phyloP scores from a whole-genome alignment of 2,113 vertebrate genomes.

The Steatornis caripensis region DNA sequence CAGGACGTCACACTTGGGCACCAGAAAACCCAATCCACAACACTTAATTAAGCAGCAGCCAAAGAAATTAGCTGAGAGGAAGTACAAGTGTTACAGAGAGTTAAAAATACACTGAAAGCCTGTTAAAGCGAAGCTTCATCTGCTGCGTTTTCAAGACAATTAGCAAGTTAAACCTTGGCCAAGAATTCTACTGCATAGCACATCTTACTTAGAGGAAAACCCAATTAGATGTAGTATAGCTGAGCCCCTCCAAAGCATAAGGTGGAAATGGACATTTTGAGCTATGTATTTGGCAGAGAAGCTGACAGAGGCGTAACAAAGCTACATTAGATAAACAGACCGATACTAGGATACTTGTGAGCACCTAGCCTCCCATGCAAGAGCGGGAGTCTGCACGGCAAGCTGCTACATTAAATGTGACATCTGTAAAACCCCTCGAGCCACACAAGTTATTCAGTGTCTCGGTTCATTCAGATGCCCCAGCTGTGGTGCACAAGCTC shows the following conservation, averaged over 20 bases:
- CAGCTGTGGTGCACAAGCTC: not conserved
- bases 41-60: not conserved
- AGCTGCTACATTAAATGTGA: rapidly evolving
- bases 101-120: not conserved
- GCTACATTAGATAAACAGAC: not conserved
- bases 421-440: not conserved
- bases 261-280: not conserved
- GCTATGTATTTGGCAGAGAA: not conserved
- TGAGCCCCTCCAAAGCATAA: not conserved
- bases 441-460: not conserved
- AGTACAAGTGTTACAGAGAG: not conserved
- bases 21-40: not conserved
- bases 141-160: not conserved
- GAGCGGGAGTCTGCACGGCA: not conserved
- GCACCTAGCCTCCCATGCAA: not conserved
- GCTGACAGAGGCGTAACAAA: not conserved
- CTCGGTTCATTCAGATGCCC: not conserved
- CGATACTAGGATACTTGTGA: not conserved
- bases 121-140: not conserved
- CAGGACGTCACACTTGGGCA: not conserved
- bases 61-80: not conserved
- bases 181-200: not conserved
- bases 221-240: not conserved
- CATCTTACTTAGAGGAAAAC: not conserved
- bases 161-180: not conserved